phyloP scores from a whole-genome alignment of 2,797 vertebrate genomes.

The Lagocephalus sceleratus region DNA sequence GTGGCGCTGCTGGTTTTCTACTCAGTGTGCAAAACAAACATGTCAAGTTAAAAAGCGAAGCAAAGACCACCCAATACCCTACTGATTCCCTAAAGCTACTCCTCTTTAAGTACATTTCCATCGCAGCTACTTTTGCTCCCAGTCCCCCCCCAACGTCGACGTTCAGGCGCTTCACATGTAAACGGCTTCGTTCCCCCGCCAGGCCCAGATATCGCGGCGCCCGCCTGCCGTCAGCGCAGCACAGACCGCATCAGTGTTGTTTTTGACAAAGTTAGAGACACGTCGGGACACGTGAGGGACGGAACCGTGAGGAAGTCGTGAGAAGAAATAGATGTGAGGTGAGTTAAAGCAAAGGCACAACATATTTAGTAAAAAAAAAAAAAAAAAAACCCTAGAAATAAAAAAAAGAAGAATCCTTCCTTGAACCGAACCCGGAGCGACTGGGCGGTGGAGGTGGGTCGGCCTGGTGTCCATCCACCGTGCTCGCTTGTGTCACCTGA shows the following conservation, averaged over 20 bases:
- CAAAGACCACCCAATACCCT: no score
- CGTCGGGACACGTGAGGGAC: constrained; percentile 16
- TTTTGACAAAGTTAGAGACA: constrained; percentile 17
- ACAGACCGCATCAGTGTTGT: constrained; percentile 10
- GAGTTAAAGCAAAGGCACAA: constrained; percentile 62
- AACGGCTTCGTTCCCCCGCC: background rate
- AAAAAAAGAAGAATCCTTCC: constrained; percentile 22
- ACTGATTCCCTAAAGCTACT: no score
- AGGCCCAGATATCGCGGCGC: constrained; percentile 4
- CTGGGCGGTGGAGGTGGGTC: constrained; percentile 14
- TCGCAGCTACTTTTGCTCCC: no score
- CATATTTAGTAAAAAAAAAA: constrained; percentile 39
- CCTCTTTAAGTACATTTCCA: no score
- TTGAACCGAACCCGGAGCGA: constrained; percentile 35
- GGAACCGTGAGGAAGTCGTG: constrained; percentile 10
- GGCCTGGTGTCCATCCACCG: constrained; percentile 19
- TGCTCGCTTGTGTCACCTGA: constrained; percentile 23
- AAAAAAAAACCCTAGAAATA: background rate
- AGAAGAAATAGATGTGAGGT: background rate
- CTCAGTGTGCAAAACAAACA: no score
- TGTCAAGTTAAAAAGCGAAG: no score
- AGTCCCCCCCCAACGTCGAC: no score
- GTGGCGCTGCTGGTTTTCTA: no score
- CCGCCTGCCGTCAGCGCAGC: constrained; percentile 7
- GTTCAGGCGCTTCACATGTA: background rate